phyloP scores from a whole-genome alignment of 2,113 vertebrate species.

The Dissostichus mawsoni region DNA sequence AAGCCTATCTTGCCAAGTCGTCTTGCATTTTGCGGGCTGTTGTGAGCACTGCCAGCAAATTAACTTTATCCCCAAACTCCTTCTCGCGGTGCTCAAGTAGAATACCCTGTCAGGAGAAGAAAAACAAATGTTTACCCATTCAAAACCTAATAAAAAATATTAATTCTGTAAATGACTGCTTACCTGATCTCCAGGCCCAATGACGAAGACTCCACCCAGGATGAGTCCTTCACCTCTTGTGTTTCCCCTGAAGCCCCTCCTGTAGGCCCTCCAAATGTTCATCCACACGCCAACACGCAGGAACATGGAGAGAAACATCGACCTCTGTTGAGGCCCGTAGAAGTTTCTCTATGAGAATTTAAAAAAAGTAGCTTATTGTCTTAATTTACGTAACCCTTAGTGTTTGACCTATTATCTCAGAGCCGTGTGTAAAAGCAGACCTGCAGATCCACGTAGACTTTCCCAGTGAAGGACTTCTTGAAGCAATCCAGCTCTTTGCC shows the following conservation, averaged over 20 bases:
- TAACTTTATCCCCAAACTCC: conserved; percentile 95
- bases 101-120: conserved; percentile 84
- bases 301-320: conserved; percentile 87
- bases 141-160: background rate
- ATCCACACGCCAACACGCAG: conserved; percentile 89
- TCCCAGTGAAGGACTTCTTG: conserved; percentile 91
- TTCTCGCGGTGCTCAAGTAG: conserved; percentile 93
- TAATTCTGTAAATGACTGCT: background rate
- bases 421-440: conserved; percentile 66
- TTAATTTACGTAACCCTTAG: background rate
- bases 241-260: conserved; percentile 88
- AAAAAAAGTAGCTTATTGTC: conserved; percentile 31
- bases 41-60: conserved; percentile 73
- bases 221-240: conserved; percentile 90
- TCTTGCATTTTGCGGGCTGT: conserved; percentile 59
- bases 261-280: conserved; percentile 88
- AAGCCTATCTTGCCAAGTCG: conserved; percentile 29
- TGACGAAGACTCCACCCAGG: conserved; percentile 88
- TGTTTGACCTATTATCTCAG: background rate
- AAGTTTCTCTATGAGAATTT: conserved; percentile 85
- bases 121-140: background rate
- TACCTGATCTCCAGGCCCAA: conserved; percentile 70
- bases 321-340: conserved; percentile 88
- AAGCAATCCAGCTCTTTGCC: conserved; percentile 89
- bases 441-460: conserved; percentile 92